Evolutionary conservation across 2,888 invertebrate genomes (phyloP).

Genomic region (Phasia obesa): DNA sequence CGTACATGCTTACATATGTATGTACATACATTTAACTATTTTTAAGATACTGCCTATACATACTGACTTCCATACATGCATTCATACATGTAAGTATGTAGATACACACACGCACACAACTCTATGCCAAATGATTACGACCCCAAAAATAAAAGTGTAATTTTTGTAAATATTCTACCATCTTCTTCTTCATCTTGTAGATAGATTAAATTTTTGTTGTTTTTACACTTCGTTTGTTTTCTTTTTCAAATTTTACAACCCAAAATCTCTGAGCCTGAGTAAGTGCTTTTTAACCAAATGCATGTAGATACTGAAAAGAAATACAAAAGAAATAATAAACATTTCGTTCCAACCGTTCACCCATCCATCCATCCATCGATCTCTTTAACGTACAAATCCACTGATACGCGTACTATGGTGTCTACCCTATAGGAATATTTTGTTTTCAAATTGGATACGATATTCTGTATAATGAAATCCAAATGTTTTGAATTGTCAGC

Average conservation of each 20-base stretch:
- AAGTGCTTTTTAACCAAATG: slow-evolving; percentile 28
- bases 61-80: not conserved
- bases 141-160: slow-evolving; percentile 3
- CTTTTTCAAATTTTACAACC: slow-evolving; percentile 18
- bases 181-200: slow-evolving; percentile 11
- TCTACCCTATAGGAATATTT: not conserved
- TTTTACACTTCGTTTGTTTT: slow-evolving; percentile 19
- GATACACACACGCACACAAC: not conserved
- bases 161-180: slow-evolving; percentile 17
- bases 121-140: slow-evolving; percentile 38
- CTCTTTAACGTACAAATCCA: slow-evolving; percentile 14
- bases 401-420: not conserved
- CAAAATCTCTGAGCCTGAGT: slow-evolving; percentile 46
- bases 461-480: slow-evolving; percentile 62
- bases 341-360: slow-evolving; percentile 16
- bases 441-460: slow-evolving; percentile 20
- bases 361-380: slow-evolving; percentile 31
- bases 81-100: not conserved
- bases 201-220: slow-evolving; percentile 2
- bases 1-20: not conserved
- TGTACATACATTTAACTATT: not conserved
- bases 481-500: slow-evolving; percentile 71
- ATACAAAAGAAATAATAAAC: slow-evolving; percentile 18
- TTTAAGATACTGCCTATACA: not conserved
- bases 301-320: slow-evolving; percentile 16